phyloP scores from a whole-genome alignment of 2,888 invertebrate genomes.

The Dascillus cervinus region DNA sequence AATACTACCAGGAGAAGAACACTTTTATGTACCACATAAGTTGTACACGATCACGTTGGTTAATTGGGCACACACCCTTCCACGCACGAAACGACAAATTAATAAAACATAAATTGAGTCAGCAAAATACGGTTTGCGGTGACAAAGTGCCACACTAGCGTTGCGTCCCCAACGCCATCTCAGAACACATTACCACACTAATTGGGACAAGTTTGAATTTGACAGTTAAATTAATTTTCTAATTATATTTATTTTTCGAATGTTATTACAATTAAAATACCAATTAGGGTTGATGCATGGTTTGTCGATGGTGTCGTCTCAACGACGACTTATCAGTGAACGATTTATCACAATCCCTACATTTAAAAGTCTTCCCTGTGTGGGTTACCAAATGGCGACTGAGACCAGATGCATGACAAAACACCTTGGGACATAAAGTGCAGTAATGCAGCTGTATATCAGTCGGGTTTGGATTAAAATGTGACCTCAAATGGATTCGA shows the following conservation, averaged over 20 bases:
- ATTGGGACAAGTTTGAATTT: too few species aligned
- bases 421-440: slow-evolving; percentile 56
- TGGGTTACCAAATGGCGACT: slow-evolving; percentile 61
- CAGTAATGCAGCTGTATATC: slow-evolving; percentile 59
- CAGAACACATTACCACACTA: too few species aligned
- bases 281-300: slow-evolving; percentile 27
- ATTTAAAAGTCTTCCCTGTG: slow-evolving; percentile 56
- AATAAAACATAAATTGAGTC: slow-evolving; percentile 18
- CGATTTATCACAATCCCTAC: slow-evolving; percentile 55
- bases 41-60: slow-evolving; percentile 26
- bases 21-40: slow-evolving; percentile 33
- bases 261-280: background rate
- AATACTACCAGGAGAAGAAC: slow-evolving; percentile 18
- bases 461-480: slow-evolving; percentile 49
- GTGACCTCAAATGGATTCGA: slow-evolving; percentile 53
- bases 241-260: background rate
- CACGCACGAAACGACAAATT: slow-evolving; percentile 16
- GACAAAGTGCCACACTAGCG: too few species aligned
- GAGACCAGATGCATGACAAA: slow-evolving; percentile 55
- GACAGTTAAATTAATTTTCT: background rate
- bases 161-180: too few species aligned
- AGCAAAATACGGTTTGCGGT: slow-evolving; percentile 10
- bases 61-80: slow-evolving; percentile 21
- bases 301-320: slow-evolving; percentile 50
- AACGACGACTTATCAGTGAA: slow-evolving; percentile 69